Evolutionary conservation across 1,140 invertebrate species (phyloP).

Genomic region (Drosophila busckii): DNA sequence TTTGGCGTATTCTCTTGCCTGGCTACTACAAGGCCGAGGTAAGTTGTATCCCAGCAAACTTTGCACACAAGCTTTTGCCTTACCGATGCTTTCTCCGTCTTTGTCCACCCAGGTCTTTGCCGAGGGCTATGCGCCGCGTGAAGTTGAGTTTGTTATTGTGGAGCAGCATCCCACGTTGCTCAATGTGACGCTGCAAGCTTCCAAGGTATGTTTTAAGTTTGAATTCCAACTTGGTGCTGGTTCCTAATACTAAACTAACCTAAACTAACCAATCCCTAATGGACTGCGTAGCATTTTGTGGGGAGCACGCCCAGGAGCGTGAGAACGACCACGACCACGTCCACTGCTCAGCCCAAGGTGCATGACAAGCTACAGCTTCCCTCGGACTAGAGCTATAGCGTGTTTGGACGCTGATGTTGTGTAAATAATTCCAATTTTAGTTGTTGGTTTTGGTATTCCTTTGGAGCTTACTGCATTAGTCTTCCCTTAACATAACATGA

Average conservation of each 20-base stretch:
- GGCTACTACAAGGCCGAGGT: slow-evolving; percentile 92
- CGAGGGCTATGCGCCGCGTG: slow-evolving; percentile 89
- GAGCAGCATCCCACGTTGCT: slow-evolving; percentile 90
- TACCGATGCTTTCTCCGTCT: neutral
- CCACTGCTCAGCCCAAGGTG: slow-evolving; percentile 16
- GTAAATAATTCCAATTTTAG: too few relatives aligned
- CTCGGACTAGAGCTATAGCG: slow-evolving; percentile 29
- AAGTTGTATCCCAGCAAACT: slow-evolving; percentile 27
- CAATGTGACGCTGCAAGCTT: slow-evolving; percentile 89
- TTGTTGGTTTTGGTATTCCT: too few relatives aligned
- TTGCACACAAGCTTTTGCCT: neutral
- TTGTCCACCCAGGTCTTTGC: slow-evolving; percentile 86
- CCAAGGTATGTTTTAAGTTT: slow-evolving; percentile 84
- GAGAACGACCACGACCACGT: slow-evolving; percentile 12
- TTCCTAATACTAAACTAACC: neutral
- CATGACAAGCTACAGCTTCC: slow-evolving; percentile 46
- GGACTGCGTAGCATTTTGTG: too few relatives aligned
- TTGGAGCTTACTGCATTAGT: too few relatives aligned
- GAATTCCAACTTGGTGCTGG: slow-evolving; percentile 13
- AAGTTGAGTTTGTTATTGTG: slow-evolving; percentile 92
- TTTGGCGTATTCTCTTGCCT: slow-evolving; percentile 92
- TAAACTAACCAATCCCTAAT: neutral
- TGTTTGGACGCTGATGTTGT: slow-evolving; percentile 12
- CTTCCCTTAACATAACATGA: too few relatives aligned
- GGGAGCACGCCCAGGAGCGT: too few relatives aligned